Conservation (phyloP, 64 coral and sea anemone species). For the Pocillopora verrucosa region DNA sequence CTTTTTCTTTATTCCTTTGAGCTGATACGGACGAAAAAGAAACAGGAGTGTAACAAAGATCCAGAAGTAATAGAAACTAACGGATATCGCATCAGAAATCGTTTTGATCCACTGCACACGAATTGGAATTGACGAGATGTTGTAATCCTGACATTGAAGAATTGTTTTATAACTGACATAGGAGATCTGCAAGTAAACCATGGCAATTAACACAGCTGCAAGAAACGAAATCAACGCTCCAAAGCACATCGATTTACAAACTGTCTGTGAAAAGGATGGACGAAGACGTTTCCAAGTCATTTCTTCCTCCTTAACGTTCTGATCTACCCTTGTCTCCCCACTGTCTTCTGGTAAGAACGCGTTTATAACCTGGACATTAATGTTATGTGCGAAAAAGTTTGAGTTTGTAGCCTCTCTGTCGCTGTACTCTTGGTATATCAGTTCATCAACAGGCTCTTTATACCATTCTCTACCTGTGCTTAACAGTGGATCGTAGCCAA, state of each 20-base stretch:
- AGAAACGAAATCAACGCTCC: no score
- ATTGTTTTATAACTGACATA: neutral
- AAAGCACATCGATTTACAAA: no score
- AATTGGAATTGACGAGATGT: neutral
- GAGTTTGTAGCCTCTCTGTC: neutral
- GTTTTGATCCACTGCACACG: neutral
- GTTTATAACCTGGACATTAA: neutral
- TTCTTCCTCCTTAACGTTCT: neutral
- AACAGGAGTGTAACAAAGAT: neutral
- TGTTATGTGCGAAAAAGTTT: neutral
- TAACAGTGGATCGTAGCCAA: neutral
- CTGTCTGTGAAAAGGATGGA: no score
- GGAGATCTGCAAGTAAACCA: no score
- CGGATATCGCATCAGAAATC: neutral
- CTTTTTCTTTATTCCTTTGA: neutral
- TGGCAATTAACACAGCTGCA: no score
- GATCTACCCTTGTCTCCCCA: no score
- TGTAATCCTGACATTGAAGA: no score
- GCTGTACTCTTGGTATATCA: neutral
- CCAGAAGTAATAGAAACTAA: neutral
- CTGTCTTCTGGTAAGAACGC: no score
- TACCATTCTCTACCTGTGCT: slow-evolving; percentile 1
- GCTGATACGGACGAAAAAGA: neutral
- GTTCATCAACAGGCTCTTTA: neutral
- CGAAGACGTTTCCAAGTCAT: no score